Base-by-base conservation (phyloP, 2,888 invertebrate species). In the Lordiphosa andalusiaca region DNA sequence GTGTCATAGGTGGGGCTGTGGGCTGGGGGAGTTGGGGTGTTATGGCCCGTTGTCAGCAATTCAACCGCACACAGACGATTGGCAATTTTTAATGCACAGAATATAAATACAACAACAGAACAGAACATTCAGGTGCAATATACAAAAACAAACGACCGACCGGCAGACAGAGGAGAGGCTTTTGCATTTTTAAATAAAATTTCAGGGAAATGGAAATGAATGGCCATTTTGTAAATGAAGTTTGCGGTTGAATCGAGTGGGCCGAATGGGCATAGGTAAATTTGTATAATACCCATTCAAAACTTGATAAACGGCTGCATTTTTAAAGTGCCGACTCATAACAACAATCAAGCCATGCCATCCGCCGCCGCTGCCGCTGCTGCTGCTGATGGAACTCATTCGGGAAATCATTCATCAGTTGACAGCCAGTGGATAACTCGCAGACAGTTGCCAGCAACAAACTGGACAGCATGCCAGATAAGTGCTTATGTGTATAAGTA, bases 61-160 rank as follows among this genome's bases (percentile, higher is more conserved):
- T 76, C 77, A 69, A 78, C 83, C 76, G 75, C 83, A 83, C 66
- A 64, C 51, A 71, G 69, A 64, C 84, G 67, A 84, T 84, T 78
- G 77, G 53, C 84, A 73, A 78, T 80, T 78, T 76, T 42, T 54
- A 67, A 78, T 78, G 69, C 72, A 78, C 52, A 62, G 42, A 40
- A 40, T 19, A 61, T 19, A 19, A 19, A 19, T 38, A 13, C 50
- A 41, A 36, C 19, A 42, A 39, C 47, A 52, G 67, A 51, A 33
- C 52, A 62, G 40, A 33, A 64, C 50, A 63, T 36, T 64, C 62
- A 56, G 50, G 65, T 64, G 51, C 58, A 67, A 58, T 44, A 59
- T 52, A 49, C 41, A n/a, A 54, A 59, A 47, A 50, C 48, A 30
- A 53, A 62, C 10, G 30, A 30, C 30, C 10, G 30, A 30, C 30